Percentiles rank a stretch among this genome's conserved stretches.
These are phyloP conservation scores for Engystomops pustulosus DNA, from an alignment of 2,113 vertebrate species.

Conservation along the genomic window DNA sequence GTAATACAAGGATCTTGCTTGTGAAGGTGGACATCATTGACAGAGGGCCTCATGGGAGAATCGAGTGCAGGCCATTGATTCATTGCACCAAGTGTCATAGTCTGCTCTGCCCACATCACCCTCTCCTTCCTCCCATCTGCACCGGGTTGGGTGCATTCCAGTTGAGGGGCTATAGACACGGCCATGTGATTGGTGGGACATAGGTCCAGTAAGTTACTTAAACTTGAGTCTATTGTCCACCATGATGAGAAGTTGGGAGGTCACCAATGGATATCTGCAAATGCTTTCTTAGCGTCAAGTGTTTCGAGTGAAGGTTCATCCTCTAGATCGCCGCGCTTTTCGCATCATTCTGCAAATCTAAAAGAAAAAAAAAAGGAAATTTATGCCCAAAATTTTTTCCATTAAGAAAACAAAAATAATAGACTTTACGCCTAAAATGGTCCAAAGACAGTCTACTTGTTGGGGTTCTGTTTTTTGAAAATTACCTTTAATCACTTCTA, in stretches of 20 bases:
- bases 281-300: neutral
- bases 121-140: neutral
- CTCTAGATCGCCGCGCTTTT: neutral
- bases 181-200: neutral
- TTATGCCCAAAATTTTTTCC: too few relatives aligned
- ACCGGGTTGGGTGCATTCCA: too few relatives aligned
- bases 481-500: too few relatives aligned
- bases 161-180: too few relatives aligned
- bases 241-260: neutral
- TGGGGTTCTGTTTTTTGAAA: too few relatives aligned
- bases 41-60: neutral
- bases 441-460: too few relatives aligned
- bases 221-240: neutral
- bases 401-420: too few relatives aligned
- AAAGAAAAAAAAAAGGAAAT: neutral
- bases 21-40: neutral
- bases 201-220: neutral
- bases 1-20: too few relatives aligned
- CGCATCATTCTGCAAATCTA: constrained; percentile 25
- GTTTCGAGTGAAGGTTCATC: too few relatives aligned
- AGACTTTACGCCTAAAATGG: too few relatives aligned
- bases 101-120: neutral
- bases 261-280: neutral
- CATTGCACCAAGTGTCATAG: neutral
- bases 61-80: neutral